Evolutionary conservation across 2,797 vertebrate species (phyloP).

Genomic region (Channallabes apus): DNA sequence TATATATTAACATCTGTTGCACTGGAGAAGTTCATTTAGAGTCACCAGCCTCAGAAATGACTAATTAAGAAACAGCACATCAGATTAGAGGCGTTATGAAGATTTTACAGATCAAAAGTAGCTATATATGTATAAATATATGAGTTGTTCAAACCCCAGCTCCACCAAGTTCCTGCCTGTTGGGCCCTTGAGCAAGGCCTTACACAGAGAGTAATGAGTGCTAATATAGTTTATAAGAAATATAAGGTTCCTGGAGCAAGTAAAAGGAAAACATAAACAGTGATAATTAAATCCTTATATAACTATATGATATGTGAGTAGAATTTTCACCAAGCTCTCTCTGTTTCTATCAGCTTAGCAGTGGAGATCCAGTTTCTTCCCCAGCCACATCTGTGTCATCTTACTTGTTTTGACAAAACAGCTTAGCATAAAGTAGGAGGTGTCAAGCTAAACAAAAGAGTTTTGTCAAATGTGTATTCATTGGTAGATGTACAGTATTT

Average conservation of each 20-base stretch:
- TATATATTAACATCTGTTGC: too few relatives aligned
- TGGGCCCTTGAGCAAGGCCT: too few relatives aligned
- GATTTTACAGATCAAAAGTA: too few relatives aligned
- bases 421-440: slow-evolving; percentile 78
- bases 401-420: slow-evolving; percentile 85
- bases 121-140: too few relatives aligned
- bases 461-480: slow-evolving; percentile 63
- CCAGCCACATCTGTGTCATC: slow-evolving; percentile 75
- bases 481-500: background rate
- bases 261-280: background rate
- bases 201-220: background rate
- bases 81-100: too few relatives aligned
- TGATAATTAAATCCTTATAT: background rate
- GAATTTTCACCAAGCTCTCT: slow-evolving; percentile 56
- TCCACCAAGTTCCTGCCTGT: too few relatives aligned
- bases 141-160: too few relatives aligned
- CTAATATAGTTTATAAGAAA: background rate
- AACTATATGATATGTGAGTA: background rate
- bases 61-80: too few relatives aligned
- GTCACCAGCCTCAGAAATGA: too few relatives aligned
- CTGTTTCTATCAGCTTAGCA: slow-evolving; percentile 69
- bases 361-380: slow-evolving; percentile 74
- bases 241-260: background rate
- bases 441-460: slow-evolving; percentile 72
- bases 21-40: too few relatives aligned